phyloP scores from a whole-genome alignment of 1,140 invertebrate genomes.

The Sminthurides bifidus region DNA sequence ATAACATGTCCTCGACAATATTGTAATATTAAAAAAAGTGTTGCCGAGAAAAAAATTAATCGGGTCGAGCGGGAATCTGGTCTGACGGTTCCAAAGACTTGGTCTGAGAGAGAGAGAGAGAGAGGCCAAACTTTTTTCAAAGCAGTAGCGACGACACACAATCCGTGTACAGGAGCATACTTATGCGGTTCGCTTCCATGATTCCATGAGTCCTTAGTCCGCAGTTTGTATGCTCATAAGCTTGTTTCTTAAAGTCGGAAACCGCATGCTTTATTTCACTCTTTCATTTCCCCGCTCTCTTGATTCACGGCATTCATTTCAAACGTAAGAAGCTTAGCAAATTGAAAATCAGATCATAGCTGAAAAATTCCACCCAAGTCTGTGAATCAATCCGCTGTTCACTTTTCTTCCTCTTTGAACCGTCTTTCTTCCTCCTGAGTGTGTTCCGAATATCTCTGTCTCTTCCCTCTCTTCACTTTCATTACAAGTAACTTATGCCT shows the following conservation, averaged over 20 bases:
- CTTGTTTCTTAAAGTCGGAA: too few species aligned
- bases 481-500: constrained; percentile 1
- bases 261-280: too few species aligned
- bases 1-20: constrained; percentile 15
- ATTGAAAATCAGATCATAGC: constrained; percentile 26
- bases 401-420: constrained; percentile 5
- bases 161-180: too few species aligned
- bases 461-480: constrained; percentile 8
- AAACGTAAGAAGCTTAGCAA: constrained; percentile 10
- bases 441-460: not conserved
- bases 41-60: constrained; percentile 21
- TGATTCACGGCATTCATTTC: constrained; percentile 14
- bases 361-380: too few species aligned
- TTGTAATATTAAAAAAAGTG: constrained; percentile 27
- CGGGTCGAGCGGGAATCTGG: constrained; percentile 25
- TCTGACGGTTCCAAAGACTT: too few species aligned
- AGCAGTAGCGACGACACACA: too few species aligned
- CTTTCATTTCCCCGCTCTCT: not conserved
- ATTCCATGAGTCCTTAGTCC: too few species aligned
- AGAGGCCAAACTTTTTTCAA: too few species aligned
- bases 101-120: too few species aligned
- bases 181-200: too few species aligned
- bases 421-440: not conserved
- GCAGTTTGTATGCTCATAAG: too few species aligned
- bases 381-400: constrained; percentile 13